Evolutionary conservation across 2,797 vertebrate species (phyloP).

Genomic region (Loriculus beryllinus): DNA sequence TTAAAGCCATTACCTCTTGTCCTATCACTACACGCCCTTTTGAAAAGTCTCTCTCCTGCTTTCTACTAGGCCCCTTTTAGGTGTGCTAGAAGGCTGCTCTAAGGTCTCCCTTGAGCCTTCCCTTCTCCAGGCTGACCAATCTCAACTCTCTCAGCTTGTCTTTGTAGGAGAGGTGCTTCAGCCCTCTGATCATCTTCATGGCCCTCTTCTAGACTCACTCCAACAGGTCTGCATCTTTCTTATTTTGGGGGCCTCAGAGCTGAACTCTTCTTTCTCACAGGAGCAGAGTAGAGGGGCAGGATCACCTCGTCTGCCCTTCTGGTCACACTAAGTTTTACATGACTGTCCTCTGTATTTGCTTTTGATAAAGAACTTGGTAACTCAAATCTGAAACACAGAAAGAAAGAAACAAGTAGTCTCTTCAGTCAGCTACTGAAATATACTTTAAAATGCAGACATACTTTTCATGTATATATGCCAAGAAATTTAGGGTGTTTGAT

Average conservation of each 20-base stretch:
- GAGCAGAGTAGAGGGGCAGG: neutral
- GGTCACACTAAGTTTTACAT: neutral
- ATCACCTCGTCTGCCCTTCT: neutral
- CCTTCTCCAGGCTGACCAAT: neutral
- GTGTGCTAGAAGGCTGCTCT: neutral
- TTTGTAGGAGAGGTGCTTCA: neutral
- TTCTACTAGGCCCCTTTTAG: neutral
- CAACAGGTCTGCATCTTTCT: too few species aligned
- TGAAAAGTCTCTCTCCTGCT: neutral
- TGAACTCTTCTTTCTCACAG: neutral
- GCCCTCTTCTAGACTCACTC: neutral
- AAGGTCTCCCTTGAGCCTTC: neutral
- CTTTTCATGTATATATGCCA: rapidly evolving
- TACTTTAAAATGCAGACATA: neutral
- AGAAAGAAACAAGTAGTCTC: neutral
- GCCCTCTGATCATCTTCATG: neutral
- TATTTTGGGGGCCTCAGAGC: too few species aligned
- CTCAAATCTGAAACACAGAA: neutral
- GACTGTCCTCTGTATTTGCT: neutral
- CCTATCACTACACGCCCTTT: neutral
- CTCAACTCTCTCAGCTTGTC: neutral
- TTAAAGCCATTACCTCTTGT: neutral
- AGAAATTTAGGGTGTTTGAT: neutral
- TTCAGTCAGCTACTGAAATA: neutral
- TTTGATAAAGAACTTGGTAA: neutral